phyloP scores from a whole-genome alignment of 2,113 vertebrate species.

The Henicopernis longicauda region DNA sequence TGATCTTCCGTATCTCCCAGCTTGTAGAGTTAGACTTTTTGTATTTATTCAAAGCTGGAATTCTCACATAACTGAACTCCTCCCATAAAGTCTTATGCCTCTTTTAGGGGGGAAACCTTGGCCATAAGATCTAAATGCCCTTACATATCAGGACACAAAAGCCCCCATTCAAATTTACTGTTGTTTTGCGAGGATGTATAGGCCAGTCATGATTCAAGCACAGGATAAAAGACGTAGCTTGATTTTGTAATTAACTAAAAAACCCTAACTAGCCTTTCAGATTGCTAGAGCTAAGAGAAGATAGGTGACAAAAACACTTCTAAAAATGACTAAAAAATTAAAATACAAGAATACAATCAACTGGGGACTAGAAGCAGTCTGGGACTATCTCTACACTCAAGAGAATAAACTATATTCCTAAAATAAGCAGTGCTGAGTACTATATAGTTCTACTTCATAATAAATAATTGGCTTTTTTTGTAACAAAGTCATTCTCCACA shows the following conservation, averaged over 20 bases:
- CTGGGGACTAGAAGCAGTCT: neutral
- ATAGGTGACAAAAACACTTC: neutral
- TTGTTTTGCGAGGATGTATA: neutral
- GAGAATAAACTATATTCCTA: neutral
- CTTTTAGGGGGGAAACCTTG: neutral
- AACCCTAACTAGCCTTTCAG: neutral
- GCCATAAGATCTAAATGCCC: neutral
- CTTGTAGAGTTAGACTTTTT: neutral
- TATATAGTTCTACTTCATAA: neutral
- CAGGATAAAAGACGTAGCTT: rapidly evolving
- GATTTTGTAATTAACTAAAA: neutral
- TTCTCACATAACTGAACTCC: neutral
- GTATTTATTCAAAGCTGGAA: neutral
- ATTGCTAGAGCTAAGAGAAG: neutral
- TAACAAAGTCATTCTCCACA: neutral
- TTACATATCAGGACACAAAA: neutral
- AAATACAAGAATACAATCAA: neutral
- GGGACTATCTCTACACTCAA: neutral
- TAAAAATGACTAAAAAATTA: neutral
- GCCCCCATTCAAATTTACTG: neutral
- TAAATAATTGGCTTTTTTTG: neutral
- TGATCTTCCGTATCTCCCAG: neutral
- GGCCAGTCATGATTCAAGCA: neutral
- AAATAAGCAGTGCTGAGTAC: neutral
- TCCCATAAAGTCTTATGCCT: neutral